Percentiles rank a stretch among this genome's conserved stretches.
These are phyloP conservation scores for Bicyclus anynana DNA, from an alignment of 1,140 invertebrate species.

Conservation along the genomic window DNA sequence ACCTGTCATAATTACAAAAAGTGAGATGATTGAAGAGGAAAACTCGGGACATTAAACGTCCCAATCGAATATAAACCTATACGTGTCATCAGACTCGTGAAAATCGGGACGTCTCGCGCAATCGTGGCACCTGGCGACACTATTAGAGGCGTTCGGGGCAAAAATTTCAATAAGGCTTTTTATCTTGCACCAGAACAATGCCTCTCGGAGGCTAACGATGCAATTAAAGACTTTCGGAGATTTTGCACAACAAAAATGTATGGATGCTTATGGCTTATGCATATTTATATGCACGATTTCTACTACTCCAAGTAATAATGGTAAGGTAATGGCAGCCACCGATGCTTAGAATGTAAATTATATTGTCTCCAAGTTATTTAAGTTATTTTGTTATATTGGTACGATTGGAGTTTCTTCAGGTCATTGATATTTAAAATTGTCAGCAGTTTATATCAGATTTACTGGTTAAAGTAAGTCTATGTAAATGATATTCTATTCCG, in stretches of 20 bases:
- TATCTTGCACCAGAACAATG: conserved; percentile 27
- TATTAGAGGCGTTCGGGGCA: conserved; percentile 15
- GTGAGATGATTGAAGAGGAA: no score
- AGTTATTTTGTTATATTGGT: no score
- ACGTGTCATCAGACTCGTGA: no score
- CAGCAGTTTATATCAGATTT: no score
- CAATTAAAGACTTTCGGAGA: conserved; percentile 29
- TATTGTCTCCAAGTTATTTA: conserved; percentile 12
- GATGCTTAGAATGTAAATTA: conserved; percentile 19
- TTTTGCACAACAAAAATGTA: conserved; percentile 30
- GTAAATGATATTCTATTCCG: no score
- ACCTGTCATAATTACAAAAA: no score
- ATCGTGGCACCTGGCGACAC: no score
- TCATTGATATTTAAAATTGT: no score
- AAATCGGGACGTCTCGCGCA: no score
- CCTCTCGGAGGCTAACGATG: conserved; percentile 28
- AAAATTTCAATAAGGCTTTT: conserved; percentile 28
- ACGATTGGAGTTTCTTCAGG: background rate
- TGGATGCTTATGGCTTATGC: conserved; percentile 31
- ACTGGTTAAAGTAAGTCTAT: no score
- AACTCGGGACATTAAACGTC: no score
- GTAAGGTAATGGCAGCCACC: conserved; percentile 10
- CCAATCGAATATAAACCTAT: no score
- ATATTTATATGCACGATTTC: conserved; percentile 30
- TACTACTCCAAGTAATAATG: conserved; percentile 7